Evolutionary conservation across 2,797 vertebrate species (phyloP), one percentile per base, ranked within the genome.

Genomic region (Galaxias olidus): DNA sequence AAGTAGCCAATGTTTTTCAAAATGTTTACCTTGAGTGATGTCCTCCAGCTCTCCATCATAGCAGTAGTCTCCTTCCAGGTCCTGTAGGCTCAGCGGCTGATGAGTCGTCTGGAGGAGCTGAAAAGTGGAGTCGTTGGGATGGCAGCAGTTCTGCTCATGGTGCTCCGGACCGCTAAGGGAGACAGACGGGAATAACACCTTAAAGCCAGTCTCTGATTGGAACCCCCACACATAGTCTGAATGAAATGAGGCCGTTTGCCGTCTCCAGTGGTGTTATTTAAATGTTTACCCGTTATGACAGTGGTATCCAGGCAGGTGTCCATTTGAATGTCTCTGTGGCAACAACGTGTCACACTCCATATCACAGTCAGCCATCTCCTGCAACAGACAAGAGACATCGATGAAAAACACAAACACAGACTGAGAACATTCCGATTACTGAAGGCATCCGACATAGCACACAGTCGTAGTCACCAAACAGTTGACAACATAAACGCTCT

Each of bases 261-360:
- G 30, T 30, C 30, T 30, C 6, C 30, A 3, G 30, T 30, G 30
- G 6, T 30, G 30, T 30, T 30, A 30, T 30, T 30, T 30, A 3
- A 30, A 30, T 3, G 30, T 30, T 30, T 30, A 98, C 97, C 93
- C 91, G 68, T 86, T 80, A 50, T 86, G 72, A 79, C 92, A 92
- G 66, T 80, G 91, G 71, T 91, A 90, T 54, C 87, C 74, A 11
- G 87, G 86, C n/a, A 84, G 54, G 17, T 84, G 92, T 60, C 91
- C 88, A 8, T 91, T 93, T 61, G 90, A 84, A 59, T 91, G 70
- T 0, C 83, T 84, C 4, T 90, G 93, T 46, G 93, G 93, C 62
- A 95, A 86, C 78, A 95, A 83, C 1, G 88, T 84, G 0, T 88
- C 89, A 68, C 82, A 85, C 75, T 92, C 92, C 87, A 92, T 85